Conservation (phyloP, 2,888 invertebrate species). For the Lepidonotus clava region DNA sequence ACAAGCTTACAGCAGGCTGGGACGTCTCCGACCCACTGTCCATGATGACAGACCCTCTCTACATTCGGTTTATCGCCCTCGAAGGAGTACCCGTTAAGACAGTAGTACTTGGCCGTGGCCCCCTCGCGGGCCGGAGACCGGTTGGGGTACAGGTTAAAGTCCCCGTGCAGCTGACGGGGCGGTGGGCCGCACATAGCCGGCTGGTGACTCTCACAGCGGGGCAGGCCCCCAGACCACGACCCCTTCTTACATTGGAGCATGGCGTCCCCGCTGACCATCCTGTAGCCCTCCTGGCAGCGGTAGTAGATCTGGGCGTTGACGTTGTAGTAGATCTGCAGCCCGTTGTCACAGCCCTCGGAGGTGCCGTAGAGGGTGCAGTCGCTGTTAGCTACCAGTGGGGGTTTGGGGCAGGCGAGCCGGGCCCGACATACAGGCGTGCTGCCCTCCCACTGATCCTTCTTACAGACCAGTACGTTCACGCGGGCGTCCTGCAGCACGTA, state of each 20-base stretch:
- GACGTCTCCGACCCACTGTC: slow-evolving; percentile 20
- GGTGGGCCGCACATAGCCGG: neutral
- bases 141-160: neutral
- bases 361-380: neutral
- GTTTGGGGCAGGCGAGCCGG: neutral
- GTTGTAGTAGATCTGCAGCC: neutral
- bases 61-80: neutral
- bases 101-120: slow-evolving; percentile 9
- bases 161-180: neutral
- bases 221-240: neutral
- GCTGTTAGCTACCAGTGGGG: slow-evolving; percentile 1
- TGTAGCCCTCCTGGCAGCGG: slow-evolving; percentile 40
- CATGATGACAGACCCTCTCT: neutral
- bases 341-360: neutral
- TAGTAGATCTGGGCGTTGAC: slow-evolving; percentile 19
- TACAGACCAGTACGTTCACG: slow-evolving; percentile 53
- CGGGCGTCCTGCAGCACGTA: slow-evolving; percentile 56
- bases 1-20: slow-evolving; percentile 35
- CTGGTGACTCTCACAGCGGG: neutral
- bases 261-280: neutral
- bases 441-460: slow-evolving; percentile 59
- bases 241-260: neutral
- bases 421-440: slow-evolving; percentile 55
- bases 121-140: neutral
- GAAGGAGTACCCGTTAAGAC: slow-evolving; percentile 43